Evolutionary conservation across 2,888 invertebrate genomes (phyloP).

Genomic region (Syritta pipiens): DNA sequence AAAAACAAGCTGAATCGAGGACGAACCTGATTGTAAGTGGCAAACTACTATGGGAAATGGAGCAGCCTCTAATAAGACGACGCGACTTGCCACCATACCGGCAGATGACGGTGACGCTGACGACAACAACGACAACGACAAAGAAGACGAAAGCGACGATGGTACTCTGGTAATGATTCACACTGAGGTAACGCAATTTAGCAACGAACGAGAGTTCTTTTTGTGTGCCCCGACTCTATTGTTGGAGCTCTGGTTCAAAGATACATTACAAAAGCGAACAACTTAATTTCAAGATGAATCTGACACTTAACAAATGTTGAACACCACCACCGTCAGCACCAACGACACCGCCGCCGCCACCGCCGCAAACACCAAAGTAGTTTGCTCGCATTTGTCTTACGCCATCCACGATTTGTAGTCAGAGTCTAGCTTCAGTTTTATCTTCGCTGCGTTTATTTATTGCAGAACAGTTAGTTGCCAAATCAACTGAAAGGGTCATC

Average conservation of each 20-base stretch:
- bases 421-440: slow-evolving; percentile 38
- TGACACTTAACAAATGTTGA: slow-evolving; percentile 69
- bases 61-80: slow-evolving; percentile 65
- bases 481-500: no score
- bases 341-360: slow-evolving; percentile 2
- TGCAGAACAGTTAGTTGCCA: slow-evolving; percentile 8
- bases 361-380: slow-evolving; percentile 16
- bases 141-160: background rate
- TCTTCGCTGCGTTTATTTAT: slow-evolving; percentile 21
- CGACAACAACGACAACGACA: background rate
- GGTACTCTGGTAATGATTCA: slow-evolving; percentile 58
- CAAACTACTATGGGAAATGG: slow-evolving; percentile 64
- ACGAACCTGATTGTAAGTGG: slow-evolving; percentile 63
- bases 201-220: slow-evolving; percentile 56
- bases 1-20: slow-evolving; percentile 61
- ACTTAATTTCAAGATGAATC: slow-evolving; percentile 70
- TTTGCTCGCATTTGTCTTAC: slow-evolving; percentile 44
- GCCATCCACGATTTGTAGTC: slow-evolving; percentile 31
- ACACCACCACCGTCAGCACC: slow-evolving; percentile 27
- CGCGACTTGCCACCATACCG: slow-evolving; percentile 11
- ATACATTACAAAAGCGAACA: slow-evolving; percentile 68
- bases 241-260: slow-evolving; percentile 57
- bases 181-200: slow-evolving; percentile 61
- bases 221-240: slow-evolving; percentile 48
- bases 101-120: slow-evolving; percentile 2